Conservation (phyloP, 2,797 vertebrate species). For the Chelon auratus region DNA sequence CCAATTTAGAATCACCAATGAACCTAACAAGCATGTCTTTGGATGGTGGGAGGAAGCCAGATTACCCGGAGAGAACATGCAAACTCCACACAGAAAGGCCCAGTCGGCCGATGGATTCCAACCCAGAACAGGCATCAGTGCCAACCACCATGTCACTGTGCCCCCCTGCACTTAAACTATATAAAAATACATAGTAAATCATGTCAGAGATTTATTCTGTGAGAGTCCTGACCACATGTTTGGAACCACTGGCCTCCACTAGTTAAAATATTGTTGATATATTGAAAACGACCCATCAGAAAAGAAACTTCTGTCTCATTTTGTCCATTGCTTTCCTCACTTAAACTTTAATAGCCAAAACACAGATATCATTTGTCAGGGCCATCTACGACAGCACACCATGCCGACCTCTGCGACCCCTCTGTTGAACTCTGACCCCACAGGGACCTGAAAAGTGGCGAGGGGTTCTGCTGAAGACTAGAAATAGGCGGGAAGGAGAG, state of each 20-base stretch:
- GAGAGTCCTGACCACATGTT: neutral
- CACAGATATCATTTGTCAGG: neutral
- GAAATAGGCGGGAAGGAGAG: neutral
- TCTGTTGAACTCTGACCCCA: slow-evolving; percentile 41
- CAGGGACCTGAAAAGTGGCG: neutral
- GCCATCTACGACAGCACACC: slow-evolving; percentile 1
- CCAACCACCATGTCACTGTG: too few relatives aligned
- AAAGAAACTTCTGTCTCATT: neutral
- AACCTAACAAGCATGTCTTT: too few relatives aligned
- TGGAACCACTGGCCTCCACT: neutral
- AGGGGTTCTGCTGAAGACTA: neutral
- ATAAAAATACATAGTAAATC: too few relatives aligned
- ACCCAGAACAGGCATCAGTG: too few relatives aligned
- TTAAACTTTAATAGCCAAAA: too few relatives aligned
- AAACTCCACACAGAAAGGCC: too few relatives aligned
- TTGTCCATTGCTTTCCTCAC: too few relatives aligned
- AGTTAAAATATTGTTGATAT: neutral
- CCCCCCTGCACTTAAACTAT: too few relatives aligned
- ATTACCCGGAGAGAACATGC: too few relatives aligned
- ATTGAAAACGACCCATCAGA: neutral
- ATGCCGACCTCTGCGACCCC: slow-evolving; percentile 16
- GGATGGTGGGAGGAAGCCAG: too few relatives aligned
- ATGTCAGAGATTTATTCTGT: neutral
- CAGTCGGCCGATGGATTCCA: too few relatives aligned
- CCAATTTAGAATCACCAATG: too few relatives aligned